These are phyloP conservation scores for Desoria tigrina DNA, from an alignment of 2,888 invertebrate species.

Conservation along the genomic window DNA sequence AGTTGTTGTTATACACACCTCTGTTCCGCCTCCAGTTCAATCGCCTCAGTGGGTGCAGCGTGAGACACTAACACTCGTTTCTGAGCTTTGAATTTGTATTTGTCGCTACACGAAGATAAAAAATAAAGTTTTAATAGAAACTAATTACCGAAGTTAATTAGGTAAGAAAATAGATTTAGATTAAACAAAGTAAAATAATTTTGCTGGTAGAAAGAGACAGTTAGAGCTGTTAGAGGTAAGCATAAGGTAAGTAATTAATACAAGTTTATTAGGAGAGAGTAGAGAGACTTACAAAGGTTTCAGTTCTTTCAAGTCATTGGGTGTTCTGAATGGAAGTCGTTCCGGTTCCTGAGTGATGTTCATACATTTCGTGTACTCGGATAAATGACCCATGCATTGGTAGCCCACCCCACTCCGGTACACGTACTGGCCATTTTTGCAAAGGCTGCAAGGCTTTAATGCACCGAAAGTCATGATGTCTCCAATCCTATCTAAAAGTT, in stretches of 20 bases:
- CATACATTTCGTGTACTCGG: constrained; percentile 88
- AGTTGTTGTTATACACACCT: no score
- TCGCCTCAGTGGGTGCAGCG: neutral
- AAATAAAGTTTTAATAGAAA: no score
- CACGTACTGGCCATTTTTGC: constrained; percentile 69
- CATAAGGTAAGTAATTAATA: no score
- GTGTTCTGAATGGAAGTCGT: constrained; percentile 70
- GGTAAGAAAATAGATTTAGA: constrained; percentile 6
- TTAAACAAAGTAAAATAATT: no score
- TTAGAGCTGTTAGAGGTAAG: no score
- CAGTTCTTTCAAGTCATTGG: constrained; percentile 64
- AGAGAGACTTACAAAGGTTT: constrained; percentile 61
- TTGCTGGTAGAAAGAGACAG: no score
- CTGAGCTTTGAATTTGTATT: constrained; percentile 55
- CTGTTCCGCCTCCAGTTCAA: neutral
- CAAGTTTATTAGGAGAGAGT: neutral
- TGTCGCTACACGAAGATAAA: no score
- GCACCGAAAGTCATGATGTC: constrained; percentile 90
- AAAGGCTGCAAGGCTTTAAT: constrained; percentile 74
- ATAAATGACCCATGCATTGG: constrained; percentile 76
- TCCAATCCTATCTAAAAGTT: constrained; percentile 70
- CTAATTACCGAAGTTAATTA: no score
- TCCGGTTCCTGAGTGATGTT: constrained; percentile 71
- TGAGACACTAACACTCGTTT: constrained; percentile 33
- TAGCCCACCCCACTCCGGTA: constrained; percentile 71